Evolutionary conservation across 2,888 invertebrate genomes (phyloP).

Genomic region (Leptinotarsa rubiginosa): DNA sequence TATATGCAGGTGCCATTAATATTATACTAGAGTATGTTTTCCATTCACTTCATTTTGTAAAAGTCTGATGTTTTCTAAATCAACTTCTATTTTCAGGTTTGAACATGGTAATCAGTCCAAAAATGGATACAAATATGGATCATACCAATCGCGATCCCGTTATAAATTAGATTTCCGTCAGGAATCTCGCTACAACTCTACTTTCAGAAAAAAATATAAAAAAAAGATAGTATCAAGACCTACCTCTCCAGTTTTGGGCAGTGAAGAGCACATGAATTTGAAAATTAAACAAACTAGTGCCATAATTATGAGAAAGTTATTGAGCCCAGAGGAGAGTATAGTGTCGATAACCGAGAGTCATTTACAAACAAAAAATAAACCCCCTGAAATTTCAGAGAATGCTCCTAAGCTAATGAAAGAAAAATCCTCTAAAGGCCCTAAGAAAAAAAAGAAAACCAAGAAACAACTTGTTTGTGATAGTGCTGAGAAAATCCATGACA

Average conservation of each 20-base stretch:
- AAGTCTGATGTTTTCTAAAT: too few relatives aligned
- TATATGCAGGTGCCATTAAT: too few relatives aligned
- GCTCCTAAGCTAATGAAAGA: background rate
- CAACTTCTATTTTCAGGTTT: background rate
- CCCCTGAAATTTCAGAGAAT: background rate
- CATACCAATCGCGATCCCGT: background rate
- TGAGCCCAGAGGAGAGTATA: slow-evolving; percentile 43
- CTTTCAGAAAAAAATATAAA: background rate
- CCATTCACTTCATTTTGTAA: too few relatives aligned
- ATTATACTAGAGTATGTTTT: too few relatives aligned
- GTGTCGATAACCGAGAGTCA: slow-evolving; percentile 18
- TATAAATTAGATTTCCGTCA: background rate
- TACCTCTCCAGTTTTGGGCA: slow-evolving; percentile 58
- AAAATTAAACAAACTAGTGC: slow-evolving; percentile 62
- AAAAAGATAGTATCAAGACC: background rate
- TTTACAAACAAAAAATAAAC: background rate
- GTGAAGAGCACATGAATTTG: slow-evolving; percentile 60
- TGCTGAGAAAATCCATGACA: slow-evolving; percentile 59
- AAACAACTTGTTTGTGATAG: slow-evolving; percentile 43
- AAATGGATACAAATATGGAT: background rate
- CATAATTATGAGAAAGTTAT: slow-evolving; percentile 58
- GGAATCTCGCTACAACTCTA: background rate
- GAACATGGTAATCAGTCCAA: background rate
- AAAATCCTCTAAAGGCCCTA: slow-evolving; percentile 20
- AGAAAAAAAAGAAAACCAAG: slow-evolving; percentile 29